phyloP scores from a whole-genome alignment of 1,140 invertebrate genomes.

The Thalassaphorura encarpata region DNA sequence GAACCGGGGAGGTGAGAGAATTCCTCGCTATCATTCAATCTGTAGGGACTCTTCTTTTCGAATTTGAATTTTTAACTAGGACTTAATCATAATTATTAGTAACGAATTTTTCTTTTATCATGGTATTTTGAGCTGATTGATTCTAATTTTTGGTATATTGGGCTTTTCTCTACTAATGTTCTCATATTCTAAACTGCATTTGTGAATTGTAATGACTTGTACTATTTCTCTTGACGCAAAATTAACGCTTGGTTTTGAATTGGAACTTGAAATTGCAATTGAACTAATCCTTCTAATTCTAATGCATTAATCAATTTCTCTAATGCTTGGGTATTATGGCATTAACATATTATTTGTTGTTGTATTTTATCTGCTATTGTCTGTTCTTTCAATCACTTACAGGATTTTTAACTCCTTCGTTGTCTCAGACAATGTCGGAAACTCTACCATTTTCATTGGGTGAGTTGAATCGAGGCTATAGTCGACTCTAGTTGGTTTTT shows the following conservation, averaged over 20 bases:
- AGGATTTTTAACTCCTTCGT: conserved; percentile 21
- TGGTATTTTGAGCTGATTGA: too few relatives aligned
- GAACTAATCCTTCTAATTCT: too few relatives aligned
- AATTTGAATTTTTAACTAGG: background rate
- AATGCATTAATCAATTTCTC: too few relatives aligned
- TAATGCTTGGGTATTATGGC: too few relatives aligned
- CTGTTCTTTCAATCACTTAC: conserved; percentile 18
- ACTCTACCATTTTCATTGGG: conserved; percentile 26
- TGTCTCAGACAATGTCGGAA: conserved; percentile 25
- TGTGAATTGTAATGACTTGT: background rate
- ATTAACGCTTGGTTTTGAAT: conserved; percentile 15
- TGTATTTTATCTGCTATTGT: background rate
- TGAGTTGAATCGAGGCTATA: conserved; percentile 14
- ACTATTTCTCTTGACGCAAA: conserved; percentile 1
- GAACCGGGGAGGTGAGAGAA: conserved; percentile 62
- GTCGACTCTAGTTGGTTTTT: background rate
- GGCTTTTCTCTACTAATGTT: too few relatives aligned
- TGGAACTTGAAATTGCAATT: too few relatives aligned
- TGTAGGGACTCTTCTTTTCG: background rate
- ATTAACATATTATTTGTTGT: background rate
- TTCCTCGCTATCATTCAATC: background rate
- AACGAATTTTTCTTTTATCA: too few relatives aligned
- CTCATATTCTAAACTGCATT: background rate
- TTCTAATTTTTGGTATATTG: too few relatives aligned
- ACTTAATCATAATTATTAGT: too few relatives aligned